phyloP scores from a whole-genome alignment of 1,140 invertebrate species.

The Gonatopus flavifemur region DNA sequence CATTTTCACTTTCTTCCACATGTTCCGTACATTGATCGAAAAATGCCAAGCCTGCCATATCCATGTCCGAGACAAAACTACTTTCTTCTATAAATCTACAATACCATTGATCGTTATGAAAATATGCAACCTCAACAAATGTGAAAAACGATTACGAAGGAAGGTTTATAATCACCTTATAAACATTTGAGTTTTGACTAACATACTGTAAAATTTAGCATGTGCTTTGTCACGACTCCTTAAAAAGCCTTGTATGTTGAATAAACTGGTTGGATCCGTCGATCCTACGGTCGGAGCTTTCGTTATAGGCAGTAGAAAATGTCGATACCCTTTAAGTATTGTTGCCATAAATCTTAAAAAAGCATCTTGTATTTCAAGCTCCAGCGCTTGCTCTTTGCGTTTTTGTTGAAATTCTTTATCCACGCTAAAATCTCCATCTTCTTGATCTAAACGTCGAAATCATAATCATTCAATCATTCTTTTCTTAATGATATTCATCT shows the following conservation, averaged over 20 bases:
- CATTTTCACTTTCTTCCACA: constrained; percentile 66
- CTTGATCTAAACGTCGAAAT: constrained; percentile 18
- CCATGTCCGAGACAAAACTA: constrained; percentile 96
- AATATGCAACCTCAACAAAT: background rate
- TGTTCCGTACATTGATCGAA: constrained; percentile 96
- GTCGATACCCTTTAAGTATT: constrained; percentile 89
- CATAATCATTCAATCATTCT: background rate
- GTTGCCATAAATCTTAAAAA: constrained; percentile 96
- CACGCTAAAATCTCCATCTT: constrained; percentile 57
- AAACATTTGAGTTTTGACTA: constrained; percentile 96
- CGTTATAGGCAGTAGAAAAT: constrained; percentile 90
- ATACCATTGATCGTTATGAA: background rate
- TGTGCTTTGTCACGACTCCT: constrained; percentile 76
- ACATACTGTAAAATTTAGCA: constrained; percentile 85
- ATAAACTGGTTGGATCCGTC: constrained; percentile 92
- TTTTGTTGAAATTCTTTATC: constrained; percentile 75
- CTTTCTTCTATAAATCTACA: constrained; percentile 95
- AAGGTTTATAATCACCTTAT: constrained; percentile 59
- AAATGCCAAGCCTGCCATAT: constrained; percentile 84
- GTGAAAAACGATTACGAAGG: background rate
- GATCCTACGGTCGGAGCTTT: constrained; percentile 90
- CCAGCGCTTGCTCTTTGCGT: constrained; percentile 76
- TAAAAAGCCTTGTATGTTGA: constrained; percentile 87
- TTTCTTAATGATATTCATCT: background rate
- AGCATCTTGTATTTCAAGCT: constrained; percentile 94